phyloP scores from a whole-genome alignment of 1,140 invertebrate species.

The Bombyx mandarina region DNA sequence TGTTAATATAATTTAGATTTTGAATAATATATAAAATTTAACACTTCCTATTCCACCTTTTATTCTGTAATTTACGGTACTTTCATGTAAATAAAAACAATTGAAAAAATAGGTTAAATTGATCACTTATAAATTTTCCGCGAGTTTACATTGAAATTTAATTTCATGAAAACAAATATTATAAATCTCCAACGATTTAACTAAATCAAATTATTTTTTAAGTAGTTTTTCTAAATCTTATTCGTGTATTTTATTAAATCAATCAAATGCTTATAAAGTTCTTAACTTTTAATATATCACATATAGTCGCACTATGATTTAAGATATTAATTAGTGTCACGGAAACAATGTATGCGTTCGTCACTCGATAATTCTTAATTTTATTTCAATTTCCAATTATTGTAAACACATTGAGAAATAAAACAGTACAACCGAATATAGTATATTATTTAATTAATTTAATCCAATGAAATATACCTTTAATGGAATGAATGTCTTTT shows the following conservation, averaged over 20 bases:
- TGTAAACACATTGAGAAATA: constrained; percentile 46
- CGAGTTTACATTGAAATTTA: no score
- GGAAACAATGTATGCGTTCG: constrained; percentile 32
- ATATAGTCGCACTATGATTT: constrained; percentile 45
- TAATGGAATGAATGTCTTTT: no score
- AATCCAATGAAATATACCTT: no score
- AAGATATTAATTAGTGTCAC: constrained; percentile 37
- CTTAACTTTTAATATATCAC: constrained; percentile 39
- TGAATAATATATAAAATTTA: constrained; percentile 7
- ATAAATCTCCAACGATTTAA: no score
- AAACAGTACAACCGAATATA: constrained; percentile 28
- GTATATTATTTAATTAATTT: no score
- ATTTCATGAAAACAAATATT: no score
- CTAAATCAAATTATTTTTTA: no score
- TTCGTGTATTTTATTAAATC: constrained; percentile 7
- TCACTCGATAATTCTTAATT: constrained; percentile 35
- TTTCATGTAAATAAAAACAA: constrained; percentile 1
- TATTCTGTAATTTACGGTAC: constrained; percentile 1
- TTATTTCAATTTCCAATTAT: constrained; percentile 32
- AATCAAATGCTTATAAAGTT: constrained; percentile 39
- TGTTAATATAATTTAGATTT: constrained; percentile 22
- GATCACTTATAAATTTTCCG: no score
- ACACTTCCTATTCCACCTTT: constrained; percentile 7
- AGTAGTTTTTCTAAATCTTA: not conserved
- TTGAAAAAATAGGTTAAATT: not conserved